Evolutionary conservation across 2,797 vertebrate genomes (phyloP).

Genomic region (Epinephelus malabaricus): DNA sequence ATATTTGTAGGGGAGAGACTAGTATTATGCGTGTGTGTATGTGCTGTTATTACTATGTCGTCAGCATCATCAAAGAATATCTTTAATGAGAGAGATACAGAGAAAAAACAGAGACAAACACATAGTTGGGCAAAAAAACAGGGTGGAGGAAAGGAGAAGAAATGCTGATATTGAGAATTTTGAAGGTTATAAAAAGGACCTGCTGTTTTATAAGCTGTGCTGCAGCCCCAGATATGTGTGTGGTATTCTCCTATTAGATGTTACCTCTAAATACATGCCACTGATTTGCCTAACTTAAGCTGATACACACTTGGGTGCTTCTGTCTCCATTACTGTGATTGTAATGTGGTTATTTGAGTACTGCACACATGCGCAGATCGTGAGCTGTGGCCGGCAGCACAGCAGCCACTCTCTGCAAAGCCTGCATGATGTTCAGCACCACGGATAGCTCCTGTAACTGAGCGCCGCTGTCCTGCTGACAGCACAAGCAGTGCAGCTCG

Average conservation of each 20-base stretch:
- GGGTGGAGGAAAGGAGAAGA: neutral
- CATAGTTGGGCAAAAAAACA: neutral
- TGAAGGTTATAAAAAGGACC: neutral
- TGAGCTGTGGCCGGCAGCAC: neutral
- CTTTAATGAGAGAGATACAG: neutral
- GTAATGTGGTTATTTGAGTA: too few species aligned
- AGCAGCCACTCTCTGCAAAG: neutral
- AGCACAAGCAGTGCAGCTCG: neutral
- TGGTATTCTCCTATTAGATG: neutral
- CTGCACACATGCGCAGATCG: too few species aligned
- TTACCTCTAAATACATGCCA: neutral
- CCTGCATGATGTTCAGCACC: conserved; percentile 57
- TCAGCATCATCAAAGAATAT: conserved; percentile 10
- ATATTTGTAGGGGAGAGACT: conserved; percentile 3
- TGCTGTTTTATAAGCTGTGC: neutral
- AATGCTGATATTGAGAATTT: neutral
- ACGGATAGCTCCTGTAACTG: conserved; percentile 53
- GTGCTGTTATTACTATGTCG: conserved; percentile 2
- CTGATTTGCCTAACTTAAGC: too few species aligned
- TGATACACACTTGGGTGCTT: too few species aligned
- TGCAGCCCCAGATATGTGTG: neutral
- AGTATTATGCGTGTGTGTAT: neutral
- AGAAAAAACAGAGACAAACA: neutral
- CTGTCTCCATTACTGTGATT: too few species aligned
- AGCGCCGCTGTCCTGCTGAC: neutral